A percentile compares a stretch with the other conserved stretches of the same genome.
These are phyloP conservation scores for Bergia sp. DNA, from an alignment of 92 coral and sea anemone species.

Conservation along the genomic window DNA sequence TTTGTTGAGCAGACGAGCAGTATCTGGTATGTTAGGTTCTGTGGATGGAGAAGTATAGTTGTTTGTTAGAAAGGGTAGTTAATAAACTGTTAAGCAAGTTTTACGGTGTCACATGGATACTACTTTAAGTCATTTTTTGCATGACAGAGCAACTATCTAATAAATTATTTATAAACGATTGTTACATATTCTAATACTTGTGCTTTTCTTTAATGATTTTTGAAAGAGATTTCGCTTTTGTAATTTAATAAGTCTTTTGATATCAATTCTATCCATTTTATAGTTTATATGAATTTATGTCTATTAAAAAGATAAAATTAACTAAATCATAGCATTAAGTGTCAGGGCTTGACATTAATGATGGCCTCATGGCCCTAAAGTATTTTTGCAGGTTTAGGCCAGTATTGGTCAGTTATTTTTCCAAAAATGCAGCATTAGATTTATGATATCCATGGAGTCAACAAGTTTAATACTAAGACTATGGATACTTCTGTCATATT, in stretches of 20 bases:
- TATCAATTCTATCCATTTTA: constrained; percentile 1
- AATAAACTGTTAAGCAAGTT: no score
- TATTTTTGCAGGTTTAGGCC: background rate
- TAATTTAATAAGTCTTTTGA: constrained; percentile 1
- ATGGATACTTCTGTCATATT: no score
- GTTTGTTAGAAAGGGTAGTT: no score
- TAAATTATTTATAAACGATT: background rate
- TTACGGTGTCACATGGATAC: no score
- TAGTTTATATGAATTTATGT: background rate
- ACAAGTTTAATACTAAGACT: no score
- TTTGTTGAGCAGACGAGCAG: no score
- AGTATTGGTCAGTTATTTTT: constrained; percentile 22
- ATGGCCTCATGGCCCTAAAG: background rate
- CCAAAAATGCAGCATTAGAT: no score
- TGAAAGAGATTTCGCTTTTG: constrained; percentile 21
- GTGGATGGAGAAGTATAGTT: no score
- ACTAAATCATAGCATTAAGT: background rate
- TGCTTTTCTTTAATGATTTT: constrained; percentile 11
- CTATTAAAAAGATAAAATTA: background rate
- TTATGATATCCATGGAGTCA: no score
- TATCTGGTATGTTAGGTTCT: no score
- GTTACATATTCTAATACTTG: background rate
- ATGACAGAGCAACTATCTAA: no score
- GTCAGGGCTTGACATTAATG: background rate
- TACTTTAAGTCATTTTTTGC: no score